Evolutionary conservation across 2,888 invertebrate species (phyloP).

Genomic region (Lordiphosa fenestrarum): DNA sequence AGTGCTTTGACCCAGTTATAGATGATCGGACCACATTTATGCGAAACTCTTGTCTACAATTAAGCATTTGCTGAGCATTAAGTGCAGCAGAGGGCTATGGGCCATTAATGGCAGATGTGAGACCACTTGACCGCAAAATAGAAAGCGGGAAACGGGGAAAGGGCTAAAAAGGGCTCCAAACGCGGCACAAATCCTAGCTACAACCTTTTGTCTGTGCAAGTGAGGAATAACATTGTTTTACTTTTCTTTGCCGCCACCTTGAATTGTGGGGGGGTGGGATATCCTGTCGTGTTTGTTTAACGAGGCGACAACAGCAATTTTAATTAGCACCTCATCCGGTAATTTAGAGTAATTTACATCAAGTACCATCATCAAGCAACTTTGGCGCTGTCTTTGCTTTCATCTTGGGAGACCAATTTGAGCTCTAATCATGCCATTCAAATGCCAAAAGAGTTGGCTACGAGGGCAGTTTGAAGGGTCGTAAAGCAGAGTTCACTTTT

Average conservation of each 20-base stretch:
- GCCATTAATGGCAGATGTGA: constrained; percentile 36
- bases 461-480: too few relatives aligned
- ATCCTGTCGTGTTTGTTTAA: constrained; percentile 63
- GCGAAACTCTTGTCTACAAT: constrained; percentile 44
- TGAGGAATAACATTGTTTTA: too few relatives aligned
- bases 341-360: too few relatives aligned
- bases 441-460: constrained; percentile 14
- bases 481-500: too few relatives aligned
- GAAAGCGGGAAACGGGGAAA: too few relatives aligned
- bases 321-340: constrained; percentile 74
- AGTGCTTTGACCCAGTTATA: constrained; percentile 43
- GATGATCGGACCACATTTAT: constrained; percentile 18
- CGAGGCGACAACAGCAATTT: constrained; percentile 79
- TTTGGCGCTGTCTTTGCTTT: neutral
- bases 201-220: too few relatives aligned
- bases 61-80: constrained; percentile 49
- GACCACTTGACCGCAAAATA: constrained; percentile 54
- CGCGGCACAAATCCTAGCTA: too few relatives aligned
- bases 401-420: constrained; percentile 14
- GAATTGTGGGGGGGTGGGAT: neutral
- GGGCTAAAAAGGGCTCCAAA: constrained; percentile 10
- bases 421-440: constrained; percentile 39
- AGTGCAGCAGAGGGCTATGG: constrained; percentile 28
- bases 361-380: too few relatives aligned
- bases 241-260: too few relatives aligned